Conservation (phyloP, 2,113 vertebrate species). For the Nematolebias whitei region DNA sequence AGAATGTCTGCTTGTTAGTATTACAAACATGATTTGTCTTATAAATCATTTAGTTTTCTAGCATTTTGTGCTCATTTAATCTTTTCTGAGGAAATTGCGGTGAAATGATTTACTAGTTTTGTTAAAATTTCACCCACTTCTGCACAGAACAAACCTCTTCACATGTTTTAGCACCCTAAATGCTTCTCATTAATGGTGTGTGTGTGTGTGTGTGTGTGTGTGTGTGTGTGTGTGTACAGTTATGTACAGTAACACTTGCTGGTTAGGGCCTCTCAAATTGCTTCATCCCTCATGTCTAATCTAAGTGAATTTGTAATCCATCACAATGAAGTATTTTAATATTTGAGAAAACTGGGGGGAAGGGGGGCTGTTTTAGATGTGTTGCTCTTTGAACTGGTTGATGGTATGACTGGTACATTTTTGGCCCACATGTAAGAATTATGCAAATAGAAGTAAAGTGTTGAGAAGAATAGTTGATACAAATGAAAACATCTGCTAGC, state of each 20-base stretch:
- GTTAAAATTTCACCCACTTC: no score
- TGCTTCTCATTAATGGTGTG: not conserved
- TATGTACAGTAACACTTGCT: constrained; percentile 6
- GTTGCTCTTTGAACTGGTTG: not conserved
- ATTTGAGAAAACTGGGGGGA: not conserved
- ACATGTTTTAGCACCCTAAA: not conserved
- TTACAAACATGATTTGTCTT: not conserved
- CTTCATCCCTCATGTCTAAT: no score
- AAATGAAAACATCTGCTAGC: no score
- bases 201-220: no score
- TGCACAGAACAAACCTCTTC: no score
- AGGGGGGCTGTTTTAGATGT: not conserved
- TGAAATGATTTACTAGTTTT: no score
- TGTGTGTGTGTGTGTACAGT: constrained; percentile 1
- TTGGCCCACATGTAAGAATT: not conserved
- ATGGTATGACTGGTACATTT: not conserved
- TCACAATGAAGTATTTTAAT: not conserved
- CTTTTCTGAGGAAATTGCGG: no score
- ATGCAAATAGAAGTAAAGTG: not conserved
- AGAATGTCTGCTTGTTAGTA: constrained; percentile 9
- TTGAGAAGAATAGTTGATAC: no score
- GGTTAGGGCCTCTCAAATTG: constrained; percentile 6
- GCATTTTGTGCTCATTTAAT: not conserved
- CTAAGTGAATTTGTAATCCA: constrained; percentile 3
- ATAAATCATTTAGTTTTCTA: constrained; percentile 3